Evolutionary conservation across 2,797 vertebrate species (phyloP).

Genomic region (Pterois miles): DNA sequence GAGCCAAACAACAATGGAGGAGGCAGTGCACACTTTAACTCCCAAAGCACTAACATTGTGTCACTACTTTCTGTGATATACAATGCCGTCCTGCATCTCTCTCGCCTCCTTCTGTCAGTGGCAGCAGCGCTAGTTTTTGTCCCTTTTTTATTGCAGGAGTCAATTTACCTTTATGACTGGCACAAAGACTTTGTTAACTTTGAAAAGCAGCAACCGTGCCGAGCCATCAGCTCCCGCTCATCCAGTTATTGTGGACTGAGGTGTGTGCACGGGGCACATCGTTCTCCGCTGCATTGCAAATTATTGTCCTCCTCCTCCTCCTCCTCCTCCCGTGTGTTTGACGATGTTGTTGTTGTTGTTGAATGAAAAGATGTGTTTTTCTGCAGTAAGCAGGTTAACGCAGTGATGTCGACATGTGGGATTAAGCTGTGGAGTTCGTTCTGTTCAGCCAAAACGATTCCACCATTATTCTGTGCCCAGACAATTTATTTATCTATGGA

Average conservation of each 20-base stretch:
- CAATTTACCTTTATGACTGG: slow-evolving; percentile 52
- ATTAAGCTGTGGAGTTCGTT: background rate
- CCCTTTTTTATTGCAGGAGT: slow-evolving; percentile 33
- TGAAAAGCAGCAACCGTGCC: slow-evolving; percentile 35
- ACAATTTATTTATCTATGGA: background rate
- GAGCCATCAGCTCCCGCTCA: slow-evolving; percentile 24
- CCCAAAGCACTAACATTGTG: slow-evolving; percentile 53
- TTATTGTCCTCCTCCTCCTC: slow-evolving; percentile 15
- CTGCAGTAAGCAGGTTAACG: slow-evolving; percentile 7
- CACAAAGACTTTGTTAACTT: slow-evolving; percentile 51
- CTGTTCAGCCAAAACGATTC: background rate
- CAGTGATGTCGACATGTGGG: background rate
- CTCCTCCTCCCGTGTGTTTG: background rate
- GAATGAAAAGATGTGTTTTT: background rate
- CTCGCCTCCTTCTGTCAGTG: slow-evolving; percentile 11
- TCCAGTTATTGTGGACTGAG: slow-evolving; percentile 21
- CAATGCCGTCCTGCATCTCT: slow-evolving; percentile 23
- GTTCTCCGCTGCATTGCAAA: background rate
- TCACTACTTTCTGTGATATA: slow-evolving; percentile 41
- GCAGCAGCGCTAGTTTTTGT: slow-evolving; percentile 13
- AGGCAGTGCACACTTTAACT: slow-evolving; percentile 53
- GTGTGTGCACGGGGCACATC: background rate
- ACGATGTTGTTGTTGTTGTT: slow-evolving; percentile 13
- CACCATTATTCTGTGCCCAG: background rate
- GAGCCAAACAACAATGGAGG: slow-evolving; percentile 36